A percentile compares a stretch with the other conserved stretches of the same genome.
phyloP scores from a whole-genome alignment of 2,113 vertebrate species.

The Engystomops pustulosus region DNA sequence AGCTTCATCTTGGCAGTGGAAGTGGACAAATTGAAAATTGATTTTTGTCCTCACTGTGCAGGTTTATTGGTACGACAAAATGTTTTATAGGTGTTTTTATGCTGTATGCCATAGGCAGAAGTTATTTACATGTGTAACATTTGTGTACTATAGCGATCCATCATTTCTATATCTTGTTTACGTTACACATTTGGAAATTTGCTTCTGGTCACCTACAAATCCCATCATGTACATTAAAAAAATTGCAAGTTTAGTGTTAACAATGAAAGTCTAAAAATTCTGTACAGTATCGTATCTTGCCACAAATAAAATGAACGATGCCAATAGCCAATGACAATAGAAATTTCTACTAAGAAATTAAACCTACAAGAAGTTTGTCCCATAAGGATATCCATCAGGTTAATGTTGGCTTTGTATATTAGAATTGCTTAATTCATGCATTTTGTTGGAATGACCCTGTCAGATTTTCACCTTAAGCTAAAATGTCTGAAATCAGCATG shows the following conservation, averaged over 20 bases:
- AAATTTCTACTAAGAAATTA: background rate
- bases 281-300: background rate
- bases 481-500: slow-evolving; percentile 47
- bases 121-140: too few species aligned
- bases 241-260: too few species aligned
- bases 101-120: background rate
- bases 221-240: too few species aligned
- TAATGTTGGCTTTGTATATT: background rate
- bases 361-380: background rate
- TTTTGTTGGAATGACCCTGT: slow-evolving; percentile 43
- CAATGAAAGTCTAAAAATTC: too few species aligned
- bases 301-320: background rate
- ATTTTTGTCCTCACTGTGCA: background rate
- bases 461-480: slow-evolving; percentile 12
- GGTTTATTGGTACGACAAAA: background rate
- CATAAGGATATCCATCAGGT: background rate
- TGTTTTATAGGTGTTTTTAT: background rate
- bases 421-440: slow-evolving; percentile 28
- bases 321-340: too few species aligned
- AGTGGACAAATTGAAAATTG: background rate
- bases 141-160: too few species aligned
- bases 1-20: background rate
- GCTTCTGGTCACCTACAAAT: too few species aligned
- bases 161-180: too few species aligned
- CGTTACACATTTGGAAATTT: too few species aligned